Conservation (phyloP, 1,140 invertebrate genomes). For the Psilanteris sp. region DNA sequence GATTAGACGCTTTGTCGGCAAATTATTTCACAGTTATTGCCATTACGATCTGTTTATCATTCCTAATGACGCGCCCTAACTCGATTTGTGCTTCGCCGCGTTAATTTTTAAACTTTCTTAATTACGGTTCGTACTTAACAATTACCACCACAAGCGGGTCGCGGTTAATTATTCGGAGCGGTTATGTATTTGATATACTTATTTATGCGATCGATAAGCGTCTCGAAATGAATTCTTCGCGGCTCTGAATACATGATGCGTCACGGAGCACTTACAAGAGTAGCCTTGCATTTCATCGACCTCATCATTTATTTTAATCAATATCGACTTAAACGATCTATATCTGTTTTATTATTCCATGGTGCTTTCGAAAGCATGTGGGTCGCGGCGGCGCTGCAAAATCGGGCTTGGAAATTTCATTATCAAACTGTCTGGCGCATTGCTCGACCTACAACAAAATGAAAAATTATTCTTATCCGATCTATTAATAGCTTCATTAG, state of each 20-base stretch:
- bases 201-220: slow-evolving; percentile 61
- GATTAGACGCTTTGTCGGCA: slow-evolving; percentile 54
- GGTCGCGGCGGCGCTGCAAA: slow-evolving; percentile 43
- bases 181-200: slow-evolving; percentile 62
- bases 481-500: slow-evolving; percentile 42
- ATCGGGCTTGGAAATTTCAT: slow-evolving; percentile 41
- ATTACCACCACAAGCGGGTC: slow-evolving; percentile 47
- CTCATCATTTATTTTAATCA: slow-evolving; percentile 63
- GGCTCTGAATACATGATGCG: slow-evolving; percentile 51
- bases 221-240: slow-evolving; percentile 56
- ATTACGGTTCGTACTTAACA: slow-evolving; percentile 45
- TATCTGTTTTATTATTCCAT: slow-evolving; percentile 45
- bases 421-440: slow-evolving; percentile 48
- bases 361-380: slow-evolving; percentile 42
- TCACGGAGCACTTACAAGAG: slow-evolving; percentile 55
- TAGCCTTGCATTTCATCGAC: slow-evolving; percentile 59
- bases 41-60: slow-evolving; percentile 56
- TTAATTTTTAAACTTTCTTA: slow-evolving; percentile 56
- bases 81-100: slow-evolving; percentile 35
- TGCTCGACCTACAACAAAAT: slow-evolving; percentile 42
- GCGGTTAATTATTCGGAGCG: slow-evolving; percentile 55
- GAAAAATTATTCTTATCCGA: slow-evolving; percentile 43
- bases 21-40: slow-evolving; percentile 53
- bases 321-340: slow-evolving; percentile 47
- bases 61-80: slow-evolving; percentile 44